Base-by-base conservation (phyloP, 2,797 vertebrate genomes). In the Arrhamphus sclerolepis region DNA sequence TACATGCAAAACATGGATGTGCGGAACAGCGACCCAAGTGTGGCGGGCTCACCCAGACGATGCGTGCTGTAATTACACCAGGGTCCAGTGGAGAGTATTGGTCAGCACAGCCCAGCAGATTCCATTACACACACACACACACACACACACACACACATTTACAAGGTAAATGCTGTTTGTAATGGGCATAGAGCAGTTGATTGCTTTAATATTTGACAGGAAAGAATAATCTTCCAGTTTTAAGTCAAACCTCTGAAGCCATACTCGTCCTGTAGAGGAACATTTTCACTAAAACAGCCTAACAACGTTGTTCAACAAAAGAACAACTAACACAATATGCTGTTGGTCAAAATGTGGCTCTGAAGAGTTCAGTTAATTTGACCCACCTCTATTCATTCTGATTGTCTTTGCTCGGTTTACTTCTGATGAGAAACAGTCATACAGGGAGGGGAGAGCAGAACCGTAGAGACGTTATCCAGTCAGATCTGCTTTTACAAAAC, bases 61-160 rank as follows among this genome's bases (percentile, higher is more conserved):
- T 77, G 83, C 90, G 90, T 89, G 90, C 85, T 95, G 93, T 94
- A 94, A 96, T 95, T 96, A 94, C 92, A 96, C 92, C 74, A 69
- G 86, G 74, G 68, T 91, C 90, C 91, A 90, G 91, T 91, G 91
- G 91, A 94, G 92, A 95, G 92, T 93, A 93, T 88, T 77, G 90
- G 89, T 89, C 87, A 92, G 87, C 92, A 89, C 92, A 91, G 92
- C 92, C 92, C 92, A 41, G 87, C 91, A 91, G 91, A 93, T 95
- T 94, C 92, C 72, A 78, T 82, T 76, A 83, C 78, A 42, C 62
- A 68, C 52, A 20, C 10, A 50, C 18, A 21, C n/a, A 73, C 64
- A 34, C 7, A 48, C 47, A 69, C 39, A 58, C 39, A 31, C 50
- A 62, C 46, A 58, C 54, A 28, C 42, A 22, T 4, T 26, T 14